A percentile compares a stretch with the other conserved stretches of the same genome.
Conservation (phyloP, 2,888 invertebrate species). For the Eulithis testata region DNA sequence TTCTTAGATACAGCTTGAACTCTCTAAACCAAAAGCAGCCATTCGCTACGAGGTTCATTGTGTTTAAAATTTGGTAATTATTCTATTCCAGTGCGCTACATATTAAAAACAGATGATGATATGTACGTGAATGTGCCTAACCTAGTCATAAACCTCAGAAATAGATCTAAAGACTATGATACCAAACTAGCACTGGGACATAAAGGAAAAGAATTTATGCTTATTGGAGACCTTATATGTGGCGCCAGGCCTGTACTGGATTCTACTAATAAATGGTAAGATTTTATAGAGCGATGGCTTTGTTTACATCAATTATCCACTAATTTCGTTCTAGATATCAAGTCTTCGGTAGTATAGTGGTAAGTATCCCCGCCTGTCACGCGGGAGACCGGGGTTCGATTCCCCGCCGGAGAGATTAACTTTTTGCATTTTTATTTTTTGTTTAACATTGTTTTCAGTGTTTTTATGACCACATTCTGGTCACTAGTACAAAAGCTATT, state of each 20-base stretch:
- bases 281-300: background rate
- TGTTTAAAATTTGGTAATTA: too few species aligned
- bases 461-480: too few species aligned
- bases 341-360: conserved; percentile 84
- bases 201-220: conserved; percentile 73
- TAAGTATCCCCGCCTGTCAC: conserved; percentile 85
- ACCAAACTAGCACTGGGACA: conserved; percentile 34
- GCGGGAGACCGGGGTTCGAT: conserved; percentile 86
- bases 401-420: conserved; percentile 79
- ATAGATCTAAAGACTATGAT: conserved; percentile 60
- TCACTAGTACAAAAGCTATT: too few species aligned
- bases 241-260: conserved; percentile 90
- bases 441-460: background rate
- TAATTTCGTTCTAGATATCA: background rate
- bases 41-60: too few species aligned
- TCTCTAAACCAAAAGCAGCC: too few species aligned
- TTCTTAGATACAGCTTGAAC: too few species aligned
- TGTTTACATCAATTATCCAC: background rate
- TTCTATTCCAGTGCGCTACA: conserved; percentile 80
- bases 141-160: conserved; percentile 80
- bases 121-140: conserved; percentile 92
- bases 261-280: conserved; percentile 90
- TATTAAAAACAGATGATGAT: conserved; percentile 95
- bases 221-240: conserved; percentile 92
- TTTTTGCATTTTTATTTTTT: conserved; percentile 36